Base-by-base conservation (phyloP, 2,797 vertebrate genomes). In the Danio kyathit region DNA sequence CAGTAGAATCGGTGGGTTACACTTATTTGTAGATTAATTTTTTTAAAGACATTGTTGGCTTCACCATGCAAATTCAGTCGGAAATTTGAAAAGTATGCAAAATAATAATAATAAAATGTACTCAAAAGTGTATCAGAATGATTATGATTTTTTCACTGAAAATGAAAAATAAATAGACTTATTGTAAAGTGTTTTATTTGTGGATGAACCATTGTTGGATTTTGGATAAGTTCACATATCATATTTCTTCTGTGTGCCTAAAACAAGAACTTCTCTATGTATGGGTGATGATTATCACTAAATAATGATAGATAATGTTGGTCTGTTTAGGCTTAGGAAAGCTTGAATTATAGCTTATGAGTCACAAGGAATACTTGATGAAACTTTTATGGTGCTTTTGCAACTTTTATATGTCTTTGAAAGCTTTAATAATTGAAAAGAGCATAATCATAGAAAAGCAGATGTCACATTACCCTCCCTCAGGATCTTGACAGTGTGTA, bases 401-500 rank as follows among this genome's bases (percentile, higher is more conserved):
- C 3, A 46, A 44, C 1, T 8, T 19, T 46, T 66, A 21, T 46
- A 6, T 21, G 48, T 17, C 19, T 59, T 59, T 29, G 16, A 21
- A 57, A 19, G 9, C 57, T 64, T 64, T 65, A 65, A 46, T 67
- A 46, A 46, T 65, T 7, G 4, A 46, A 19, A 65, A 13, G 7
- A 5, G 29, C 3, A 6, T 29, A 29, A 29, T 29, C 29, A 29
- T 29, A n/a, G 29, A 29, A 29, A 29, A 44, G 17, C 52, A 44
- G 52, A 73, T 73, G 70, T 73, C 41, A 44, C 70, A 57, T 57
- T 46, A 52, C 70, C 17, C n/a, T 73, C 41, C 40, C 17, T 46
- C 1, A 9, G 57, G 57, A 74, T 16, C 44, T 60, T 48, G 44
- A 49, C 57, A 60, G 17, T 57, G 12, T 10, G 29, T 29, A 38